These are phyloP conservation scores for Knipowitschia caucasica DNA, from an alignment of 2,797 vertebrate species.

Conservation along the genomic window DNA sequence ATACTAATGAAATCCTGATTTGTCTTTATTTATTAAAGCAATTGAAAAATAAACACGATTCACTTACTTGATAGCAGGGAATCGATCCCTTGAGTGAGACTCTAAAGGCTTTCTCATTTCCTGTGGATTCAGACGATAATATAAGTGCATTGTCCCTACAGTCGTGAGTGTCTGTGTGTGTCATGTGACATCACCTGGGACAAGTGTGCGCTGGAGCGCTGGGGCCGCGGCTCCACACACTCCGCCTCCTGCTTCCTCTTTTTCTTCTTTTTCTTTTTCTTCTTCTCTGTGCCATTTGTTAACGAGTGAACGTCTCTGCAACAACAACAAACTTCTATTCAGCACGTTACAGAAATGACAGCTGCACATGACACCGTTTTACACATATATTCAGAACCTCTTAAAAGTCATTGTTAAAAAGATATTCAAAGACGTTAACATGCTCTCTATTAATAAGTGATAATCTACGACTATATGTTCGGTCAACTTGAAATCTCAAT, in stretches of 20 bases:
- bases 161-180: background rate
- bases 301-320: slow-evolving; percentile 70
- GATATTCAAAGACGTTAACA: too few relatives aligned
- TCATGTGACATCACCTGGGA: slow-evolving; percentile 76
- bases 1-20: too few relatives aligned
- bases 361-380: slow-evolving; percentile 2
- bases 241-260: too few relatives aligned
- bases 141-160: background rate
- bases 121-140: slow-evolving; percentile 23
- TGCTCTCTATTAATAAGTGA: too few relatives aligned
- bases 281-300: slow-evolving; percentile 87
- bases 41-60: background rate
- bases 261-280: slow-evolving; percentile 87
- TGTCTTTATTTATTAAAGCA: background rate
- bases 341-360: slow-evolving; percentile 18
- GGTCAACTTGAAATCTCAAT: too few relatives aligned
- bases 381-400: too few relatives aligned
- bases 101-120: slow-evolving; percentile 79
- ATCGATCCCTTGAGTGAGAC: slow-evolving; percentile 80
- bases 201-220: slow-evolving; percentile 81
- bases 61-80: slow-evolving; percentile 84
- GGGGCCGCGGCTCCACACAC: slow-evolving; percentile 81
- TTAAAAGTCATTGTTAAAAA: too few relatives aligned
- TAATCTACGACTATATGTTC: too few relatives aligned
- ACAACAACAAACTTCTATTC: slow-evolving; percentile 23